Conservation (phyloP, 2,888 invertebrate species). For the Monochamus alternatus region DNA sequence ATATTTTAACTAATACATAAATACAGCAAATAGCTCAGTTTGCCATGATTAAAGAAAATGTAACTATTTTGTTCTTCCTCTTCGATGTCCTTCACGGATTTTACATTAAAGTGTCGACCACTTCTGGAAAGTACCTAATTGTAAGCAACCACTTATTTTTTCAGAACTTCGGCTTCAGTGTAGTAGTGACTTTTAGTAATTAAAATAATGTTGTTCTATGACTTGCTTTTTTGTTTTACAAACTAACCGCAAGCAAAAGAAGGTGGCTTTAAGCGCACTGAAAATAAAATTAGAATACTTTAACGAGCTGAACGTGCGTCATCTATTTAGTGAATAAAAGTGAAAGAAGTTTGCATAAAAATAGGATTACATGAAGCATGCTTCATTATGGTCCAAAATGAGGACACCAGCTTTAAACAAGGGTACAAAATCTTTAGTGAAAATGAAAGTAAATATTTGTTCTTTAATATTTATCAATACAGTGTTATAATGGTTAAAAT, state of each 20-base stretch:
- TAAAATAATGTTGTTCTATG: not conserved
- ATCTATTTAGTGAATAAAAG: no score
- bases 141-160: not conserved
- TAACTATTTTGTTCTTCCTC: not conserved
- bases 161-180: not conserved
- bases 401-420: no score
- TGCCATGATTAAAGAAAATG: not conserved
- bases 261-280: not conserved
- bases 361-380: no score
- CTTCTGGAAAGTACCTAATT: slow-evolving; percentile 8
- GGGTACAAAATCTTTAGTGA: no score
- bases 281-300: not conserved
- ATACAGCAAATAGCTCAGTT: not conserved
- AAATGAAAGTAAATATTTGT: no score
- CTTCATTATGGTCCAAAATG: no score
- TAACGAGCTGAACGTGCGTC: no score
- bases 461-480: no score
- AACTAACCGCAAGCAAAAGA: slow-evolving; percentile 1
- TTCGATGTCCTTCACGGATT: not conserved
- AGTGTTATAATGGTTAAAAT: no score
- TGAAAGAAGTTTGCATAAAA: no score
- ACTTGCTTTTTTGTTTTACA: slow-evolving; percentile 1
- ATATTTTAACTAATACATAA: no score
- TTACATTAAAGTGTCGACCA: not conserved
- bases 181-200: not conserved